Conservation (phyloP, 64 coral and sea anemone genomes). For the Hydrozoanthus tunicans region DNA sequence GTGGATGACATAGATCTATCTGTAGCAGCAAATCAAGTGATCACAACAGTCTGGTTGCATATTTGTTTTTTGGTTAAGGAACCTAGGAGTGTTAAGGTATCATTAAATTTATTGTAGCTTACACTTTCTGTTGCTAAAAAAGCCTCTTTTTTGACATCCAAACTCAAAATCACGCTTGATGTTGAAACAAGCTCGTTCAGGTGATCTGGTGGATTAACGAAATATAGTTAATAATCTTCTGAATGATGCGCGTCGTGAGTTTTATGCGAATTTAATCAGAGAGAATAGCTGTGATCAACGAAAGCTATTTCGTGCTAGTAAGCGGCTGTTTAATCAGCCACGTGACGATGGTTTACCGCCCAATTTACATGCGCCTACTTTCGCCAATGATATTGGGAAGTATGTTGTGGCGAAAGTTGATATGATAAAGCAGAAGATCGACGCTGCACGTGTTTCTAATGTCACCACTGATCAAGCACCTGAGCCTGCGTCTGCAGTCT, state of each 20-base stretch:
- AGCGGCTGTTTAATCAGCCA: background rate
- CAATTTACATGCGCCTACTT: background rate
- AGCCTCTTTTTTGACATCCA: too few species aligned
- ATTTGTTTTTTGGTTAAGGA: too few species aligned
- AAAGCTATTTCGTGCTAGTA: constrained; percentile 4
- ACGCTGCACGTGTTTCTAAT: background rate
- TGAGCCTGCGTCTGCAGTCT: background rate
- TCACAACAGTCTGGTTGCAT: too few species aligned
- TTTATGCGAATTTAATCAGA: background rate
- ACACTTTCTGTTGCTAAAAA: too few species aligned
- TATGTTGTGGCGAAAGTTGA: background rate
- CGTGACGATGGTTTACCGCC: background rate
- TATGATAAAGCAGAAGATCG: background rate
- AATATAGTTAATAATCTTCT: too few species aligned
- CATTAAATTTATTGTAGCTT: too few species aligned
- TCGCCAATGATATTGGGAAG: background rate
- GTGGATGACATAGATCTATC: too few species aligned
- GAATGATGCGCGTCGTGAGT: background rate
- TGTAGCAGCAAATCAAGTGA: too few species aligned
- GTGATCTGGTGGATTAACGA: too few species aligned
- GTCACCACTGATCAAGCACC: background rate
- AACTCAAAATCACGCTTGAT: too few species aligned
- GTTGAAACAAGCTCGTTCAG: too few species aligned
- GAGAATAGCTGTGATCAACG: background rate
- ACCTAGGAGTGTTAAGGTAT: too few species aligned